Percentiles rank a stretch among this genome's conserved stretches.
These are phyloP conservation scores for Condylura cristata DNA, from an alignment of 2,113 vertebrate genomes.

Conservation along the genomic window DNA sequence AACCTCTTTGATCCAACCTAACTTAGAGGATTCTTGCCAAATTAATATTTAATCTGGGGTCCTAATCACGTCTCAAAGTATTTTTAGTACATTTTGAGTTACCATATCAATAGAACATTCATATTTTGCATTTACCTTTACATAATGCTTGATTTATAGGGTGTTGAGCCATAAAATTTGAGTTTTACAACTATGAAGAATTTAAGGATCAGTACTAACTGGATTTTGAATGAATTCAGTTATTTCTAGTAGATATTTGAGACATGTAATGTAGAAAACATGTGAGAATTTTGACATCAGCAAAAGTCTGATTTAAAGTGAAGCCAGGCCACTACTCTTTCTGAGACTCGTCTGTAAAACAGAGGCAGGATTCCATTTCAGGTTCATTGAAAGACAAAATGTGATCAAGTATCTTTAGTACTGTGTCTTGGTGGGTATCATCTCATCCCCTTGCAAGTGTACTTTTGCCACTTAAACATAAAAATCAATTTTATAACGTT, in stretches of 20 bases:
- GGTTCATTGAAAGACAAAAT: background rate
- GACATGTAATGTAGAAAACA: background rate
- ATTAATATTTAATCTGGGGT: background rate
- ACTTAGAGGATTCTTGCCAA: background rate
- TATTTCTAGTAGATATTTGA: background rate
- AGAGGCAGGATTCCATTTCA: background rate
- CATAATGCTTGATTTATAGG: background rate
- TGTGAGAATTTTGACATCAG: background rate
- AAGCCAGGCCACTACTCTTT: background rate
- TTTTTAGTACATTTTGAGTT: background rate
- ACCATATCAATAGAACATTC: background rate
- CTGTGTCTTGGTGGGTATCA: background rate
- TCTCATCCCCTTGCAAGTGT: constrained; percentile 7
- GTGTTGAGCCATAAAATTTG: background rate
- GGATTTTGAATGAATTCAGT: background rate
- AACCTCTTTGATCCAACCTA: background rate
- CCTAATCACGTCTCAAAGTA: background rate
- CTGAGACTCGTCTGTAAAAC: background rate
- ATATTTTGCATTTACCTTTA: background rate
- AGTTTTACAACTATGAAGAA: background rate
- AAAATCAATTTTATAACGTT: constrained; percentile 40
- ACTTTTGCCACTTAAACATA: constrained; percentile 20
- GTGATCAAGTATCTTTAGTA: background rate
- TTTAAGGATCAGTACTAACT: background rate
- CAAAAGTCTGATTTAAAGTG: background rate